Conservation (phyloP, 2,797 vertebrate genomes). For the Adrianichthys oophorus region DNA sequence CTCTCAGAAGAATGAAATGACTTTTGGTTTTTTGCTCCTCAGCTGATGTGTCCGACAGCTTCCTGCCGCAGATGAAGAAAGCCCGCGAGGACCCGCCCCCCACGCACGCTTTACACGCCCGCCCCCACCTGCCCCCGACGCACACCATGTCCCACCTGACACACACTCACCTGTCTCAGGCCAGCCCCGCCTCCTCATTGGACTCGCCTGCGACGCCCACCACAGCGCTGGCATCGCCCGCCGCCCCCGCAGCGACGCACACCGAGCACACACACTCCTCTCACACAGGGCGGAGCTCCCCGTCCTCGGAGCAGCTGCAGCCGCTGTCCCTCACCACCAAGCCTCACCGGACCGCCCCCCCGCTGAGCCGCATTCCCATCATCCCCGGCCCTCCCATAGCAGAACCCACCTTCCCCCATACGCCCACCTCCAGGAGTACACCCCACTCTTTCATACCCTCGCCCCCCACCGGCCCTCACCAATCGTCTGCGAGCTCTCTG, state of each 20-base stretch:
- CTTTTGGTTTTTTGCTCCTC: not conserved
- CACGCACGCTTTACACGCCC: conserved; percentile 34
- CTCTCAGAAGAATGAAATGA: too few species aligned
- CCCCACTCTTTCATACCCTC: conserved; percentile 71
- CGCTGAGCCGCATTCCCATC: conserved; percentile 23
- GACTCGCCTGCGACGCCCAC: conserved; percentile 92
- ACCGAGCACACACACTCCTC: conserved; percentile 74
- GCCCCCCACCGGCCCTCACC: conserved; percentile 70
- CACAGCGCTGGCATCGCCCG: conserved; percentile 84
- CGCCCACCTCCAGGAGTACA: conserved; percentile 57
- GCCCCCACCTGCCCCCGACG: conserved; percentile 34
- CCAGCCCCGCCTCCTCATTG: conserved; percentile 90
- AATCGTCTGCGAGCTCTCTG: conserved; percentile 73
- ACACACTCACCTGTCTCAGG: conserved; percentile 77
- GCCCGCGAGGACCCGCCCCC: conserved; percentile 66
- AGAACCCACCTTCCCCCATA: conserved; percentile 47
- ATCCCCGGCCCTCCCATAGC: conserved; percentile 38
- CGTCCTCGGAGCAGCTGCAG: conserved; percentile 86
- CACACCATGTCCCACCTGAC: conserved; percentile 70
- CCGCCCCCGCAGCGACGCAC: conserved; percentile 86
- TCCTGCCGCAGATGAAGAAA: conserved; percentile 82
- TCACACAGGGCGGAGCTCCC: conserved; percentile 33
- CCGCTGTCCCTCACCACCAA: conserved; percentile 92
- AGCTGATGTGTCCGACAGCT: conserved; percentile 55
- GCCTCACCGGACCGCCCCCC: conserved; percentile 72